Base-by-base conservation (phyloP, 2,888 invertebrate genomes). In the Charanyca ferruginea region DNA sequence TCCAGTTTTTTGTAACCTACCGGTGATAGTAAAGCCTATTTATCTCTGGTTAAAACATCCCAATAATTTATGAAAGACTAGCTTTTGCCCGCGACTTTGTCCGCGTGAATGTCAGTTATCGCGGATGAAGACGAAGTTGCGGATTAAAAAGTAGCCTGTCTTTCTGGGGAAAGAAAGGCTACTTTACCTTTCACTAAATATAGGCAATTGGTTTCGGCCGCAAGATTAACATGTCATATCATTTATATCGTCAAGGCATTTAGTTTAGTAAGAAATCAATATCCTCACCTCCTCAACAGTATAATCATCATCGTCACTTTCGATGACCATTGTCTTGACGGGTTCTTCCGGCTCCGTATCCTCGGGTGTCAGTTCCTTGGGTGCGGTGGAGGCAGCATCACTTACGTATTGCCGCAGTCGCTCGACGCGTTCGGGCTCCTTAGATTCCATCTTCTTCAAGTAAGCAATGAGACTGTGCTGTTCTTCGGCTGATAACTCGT, bases 381-480 rank as follows among this genome's bases (percentile, higher is more conserved):
- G 57, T 32, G 65, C 65, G 18, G 75, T 38, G 20, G 83, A 69
- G 4, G 89, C 90, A 11, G 92, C 93, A 3, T 91, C 89, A 88
- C 97, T 97, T 0, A 98, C 98, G 89, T 97, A 98, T 86, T 97
- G 97, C 9, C 98, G 94, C 48, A 98, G 90, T 0, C 97, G 96
- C 84, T 98, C 98, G 0, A 98, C 98, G n/a, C 98, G 96, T 45
- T 96, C 93, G 0, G 98, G 97, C 87, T 98, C 97, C 3, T 96
- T 96, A 0, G 97, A 96, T 88, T 98, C 98, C 44, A 98, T 88
- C 87, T 98, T 98, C 87, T 98, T 98, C 67, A 98, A 89, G 86
- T 98, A 98, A 0, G 97, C 97, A 38, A 98, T 98, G 5, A 98
- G 95, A 80, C 97, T 97, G 86, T 98, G 97, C 84, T 98, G 98